Conservation (phyloP, 1,140 invertebrate species). For the Neodiprion virginianus region DNA sequence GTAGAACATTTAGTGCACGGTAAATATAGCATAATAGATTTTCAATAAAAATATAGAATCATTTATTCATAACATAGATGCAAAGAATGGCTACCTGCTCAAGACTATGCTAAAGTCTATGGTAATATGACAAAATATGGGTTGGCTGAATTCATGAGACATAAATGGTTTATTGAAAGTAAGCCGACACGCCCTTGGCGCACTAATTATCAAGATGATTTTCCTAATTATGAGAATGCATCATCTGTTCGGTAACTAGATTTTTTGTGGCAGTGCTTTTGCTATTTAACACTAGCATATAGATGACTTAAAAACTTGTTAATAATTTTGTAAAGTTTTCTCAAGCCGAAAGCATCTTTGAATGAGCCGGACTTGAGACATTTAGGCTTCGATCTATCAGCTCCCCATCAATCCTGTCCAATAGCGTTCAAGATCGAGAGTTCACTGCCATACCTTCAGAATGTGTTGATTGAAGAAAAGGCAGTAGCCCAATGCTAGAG, state of each 20-base stretch:
- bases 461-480: too few species aligned
- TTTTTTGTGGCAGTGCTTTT: neutral
- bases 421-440: neutral
- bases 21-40: constrained; percentile 19
- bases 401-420: neutral
- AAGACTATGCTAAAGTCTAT: constrained; percentile 25
- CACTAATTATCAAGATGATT: neutral
- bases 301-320: neutral
- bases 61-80: constrained; percentile 1
- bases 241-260: neutral
- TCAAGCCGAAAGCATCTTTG: neutral
- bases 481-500: too few species aligned
- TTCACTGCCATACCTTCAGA: neutral
- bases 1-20: constrained; percentile 32
- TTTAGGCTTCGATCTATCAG: neutral
- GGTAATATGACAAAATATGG: constrained; percentile 28
- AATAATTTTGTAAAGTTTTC: neutral
- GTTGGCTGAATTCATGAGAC: constrained; percentile 21
- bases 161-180: neutral
- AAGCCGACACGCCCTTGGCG: neutral
- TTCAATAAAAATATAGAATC: neutral
- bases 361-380: neutral
- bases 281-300: neutral
- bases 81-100: constrained; percentile 25
- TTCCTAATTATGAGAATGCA: neutral